These are phyloP conservation scores for Solenopsis fugax DNA, from an alignment of 1,140 invertebrate species.

Conservation along the genomic window DNA sequence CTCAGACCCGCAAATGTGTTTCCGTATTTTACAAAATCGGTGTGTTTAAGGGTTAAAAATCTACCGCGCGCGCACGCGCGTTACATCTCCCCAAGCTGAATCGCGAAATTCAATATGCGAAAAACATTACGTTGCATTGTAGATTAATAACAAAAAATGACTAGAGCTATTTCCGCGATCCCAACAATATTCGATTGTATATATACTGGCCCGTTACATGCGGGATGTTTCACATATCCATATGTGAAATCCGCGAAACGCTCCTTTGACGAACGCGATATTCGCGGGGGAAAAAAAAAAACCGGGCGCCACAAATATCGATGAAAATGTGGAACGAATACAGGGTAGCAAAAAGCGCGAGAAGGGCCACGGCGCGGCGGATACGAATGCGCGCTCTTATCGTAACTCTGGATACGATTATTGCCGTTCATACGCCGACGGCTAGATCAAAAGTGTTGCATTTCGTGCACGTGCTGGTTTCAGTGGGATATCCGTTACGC, in stretches of 20 bases:
- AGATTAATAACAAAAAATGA: constrained; percentile 31
- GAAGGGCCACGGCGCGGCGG: not conserved
- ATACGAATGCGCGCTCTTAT: constrained; percentile 51
- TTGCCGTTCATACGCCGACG: constrained; percentile 30
- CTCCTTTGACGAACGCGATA: constrained; percentile 54
- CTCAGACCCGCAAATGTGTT: too few species aligned
- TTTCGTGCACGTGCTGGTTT: not conserved
- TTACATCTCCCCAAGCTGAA: not conserved
- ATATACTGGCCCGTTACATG: not conserved
- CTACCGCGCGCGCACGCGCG: too few species aligned
- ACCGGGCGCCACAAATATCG: constrained; percentile 38
- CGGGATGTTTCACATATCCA: not conserved
- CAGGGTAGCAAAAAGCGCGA: constrained; percentile 1
- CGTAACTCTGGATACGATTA: constrained; percentile 51
- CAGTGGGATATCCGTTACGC: not conserved
- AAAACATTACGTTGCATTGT: constrained; percentile 20
- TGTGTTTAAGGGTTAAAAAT: too few species aligned
- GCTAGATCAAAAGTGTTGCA: constrained; percentile 16
- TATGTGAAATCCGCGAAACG: constrained; percentile 34
- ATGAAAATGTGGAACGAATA: not conserved
- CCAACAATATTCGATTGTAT: constrained; percentile 33
- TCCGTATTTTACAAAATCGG: too few species aligned
- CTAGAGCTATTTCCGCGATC: constrained; percentile 8
- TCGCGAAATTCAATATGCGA: constrained; percentile 4
- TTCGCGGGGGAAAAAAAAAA: not conserved